Percentiles rank a stretch among this genome's conserved stretches.
Evolutionary conservation across 2,888 invertebrate species (phyloP).

Genomic region (Callimorpha dominula): DNA sequence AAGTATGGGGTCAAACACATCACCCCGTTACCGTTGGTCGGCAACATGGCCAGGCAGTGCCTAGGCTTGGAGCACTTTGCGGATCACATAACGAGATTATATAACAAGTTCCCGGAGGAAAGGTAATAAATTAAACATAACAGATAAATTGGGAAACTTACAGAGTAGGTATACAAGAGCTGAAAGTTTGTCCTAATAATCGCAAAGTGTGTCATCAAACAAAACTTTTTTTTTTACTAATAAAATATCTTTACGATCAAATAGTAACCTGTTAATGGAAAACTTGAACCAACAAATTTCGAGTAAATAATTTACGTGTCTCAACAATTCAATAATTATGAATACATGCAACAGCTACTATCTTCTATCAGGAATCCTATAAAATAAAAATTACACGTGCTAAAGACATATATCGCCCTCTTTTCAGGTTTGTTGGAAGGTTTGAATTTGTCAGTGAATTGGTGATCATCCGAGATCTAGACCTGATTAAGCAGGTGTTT

Average conservation of each 20-base stretch:
- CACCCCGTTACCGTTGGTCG: conserved; percentile 33
- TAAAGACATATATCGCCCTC: neutral
- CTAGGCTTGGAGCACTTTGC: neutral
- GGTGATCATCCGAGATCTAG: conserved; percentile 64
- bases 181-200: too few species aligned
- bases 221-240: too few species aligned
- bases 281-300: too few species aligned
- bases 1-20: conserved; percentile 31
- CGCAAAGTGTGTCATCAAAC: too few species aligned
- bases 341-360: neutral
- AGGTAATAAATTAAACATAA: too few species aligned
- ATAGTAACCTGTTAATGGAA: too few species aligned
- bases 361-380: too few species aligned
- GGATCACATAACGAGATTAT: neutral
- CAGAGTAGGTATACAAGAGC: too few species aligned
- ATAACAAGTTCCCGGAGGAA: too few species aligned
- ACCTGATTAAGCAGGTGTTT: conserved; percentile 78
- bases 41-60: conserved; percentile 16
- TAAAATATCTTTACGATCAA: too few species aligned
- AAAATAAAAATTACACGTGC: neutral
- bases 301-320: too few species aligned
- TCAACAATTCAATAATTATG: neutral
- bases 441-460: conserved; percentile 9
- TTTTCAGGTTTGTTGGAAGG: conserved; percentile 11
- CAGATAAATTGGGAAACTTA: too few species aligned